A percentile compares a stretch with the other conserved stretches of the same genome.
Evolutionary conservation across 2,888 invertebrate species (phyloP).

Genomic region (Nasonia oneida): DNA sequence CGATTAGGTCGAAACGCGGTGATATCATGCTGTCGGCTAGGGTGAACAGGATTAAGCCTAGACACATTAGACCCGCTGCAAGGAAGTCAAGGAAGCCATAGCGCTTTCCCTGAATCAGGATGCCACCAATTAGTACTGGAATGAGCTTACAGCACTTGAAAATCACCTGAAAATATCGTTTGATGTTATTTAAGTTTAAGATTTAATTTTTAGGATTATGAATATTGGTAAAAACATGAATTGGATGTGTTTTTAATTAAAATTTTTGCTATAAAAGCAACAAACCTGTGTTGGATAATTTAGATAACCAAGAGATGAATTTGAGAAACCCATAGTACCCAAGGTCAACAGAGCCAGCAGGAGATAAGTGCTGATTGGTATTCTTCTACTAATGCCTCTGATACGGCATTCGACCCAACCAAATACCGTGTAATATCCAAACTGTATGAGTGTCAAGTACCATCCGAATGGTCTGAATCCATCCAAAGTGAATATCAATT

Average conservation of each 20-base stretch:
- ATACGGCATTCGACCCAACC: conserved; percentile 87
- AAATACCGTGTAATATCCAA: conserved; percentile 91
- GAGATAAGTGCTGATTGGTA: conserved; percentile 90
- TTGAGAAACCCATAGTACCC: conserved; percentile 97
- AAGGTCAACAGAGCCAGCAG: conserved; percentile 92
- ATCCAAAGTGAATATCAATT: conserved; percentile 94
- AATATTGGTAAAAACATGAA: background rate
- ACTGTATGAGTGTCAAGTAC: conserved; percentile 95
- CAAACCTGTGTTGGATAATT: conserved; percentile 94
- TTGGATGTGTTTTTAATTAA: background rate
- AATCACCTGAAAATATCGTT: conserved; percentile 83
- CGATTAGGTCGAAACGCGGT: conserved; percentile 86
- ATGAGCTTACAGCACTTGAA: conserved; percentile 99
- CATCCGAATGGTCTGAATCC: conserved; percentile 94
- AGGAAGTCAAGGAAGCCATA: conserved; percentile 91
- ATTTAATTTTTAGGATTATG: background rate
- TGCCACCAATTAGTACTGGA: conserved; percentile 96
- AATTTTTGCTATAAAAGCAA: conserved; percentile 7
- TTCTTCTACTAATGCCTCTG: conserved; percentile 84
- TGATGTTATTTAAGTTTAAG: background rate
- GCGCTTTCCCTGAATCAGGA: conserved; percentile 93
- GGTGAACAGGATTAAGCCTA: conserved; percentile 94
- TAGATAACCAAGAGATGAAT: conserved; percentile 94
- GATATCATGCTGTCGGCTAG: conserved; percentile 88
- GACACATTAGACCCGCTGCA: conserved; percentile 92